Percentiles rank a stretch among this genome's conserved stretches.
These are phyloP conservation scores for Drosophila parthenogenetica DNA, from an alignment of 2,888 invertebrate genomes.

Conservation along the genomic window DNA sequence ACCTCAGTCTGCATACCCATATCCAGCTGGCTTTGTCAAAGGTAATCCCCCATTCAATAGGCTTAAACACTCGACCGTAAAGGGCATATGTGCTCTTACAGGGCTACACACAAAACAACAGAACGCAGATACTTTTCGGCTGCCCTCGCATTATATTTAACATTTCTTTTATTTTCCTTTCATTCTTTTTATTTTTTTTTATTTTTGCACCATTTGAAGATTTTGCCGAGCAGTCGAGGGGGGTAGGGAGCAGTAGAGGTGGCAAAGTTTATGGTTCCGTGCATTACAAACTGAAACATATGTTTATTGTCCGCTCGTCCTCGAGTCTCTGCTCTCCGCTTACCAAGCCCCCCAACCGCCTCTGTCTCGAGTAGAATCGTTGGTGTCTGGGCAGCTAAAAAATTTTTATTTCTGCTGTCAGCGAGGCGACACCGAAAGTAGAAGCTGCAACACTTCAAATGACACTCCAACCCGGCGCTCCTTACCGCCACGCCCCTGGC, in stretches of 20 bases:
- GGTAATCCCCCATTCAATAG: constrained; percentile 32
- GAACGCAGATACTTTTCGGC: constrained; percentile 67
- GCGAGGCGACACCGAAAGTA: constrained; percentile 62
- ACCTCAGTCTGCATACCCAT: not conserved
- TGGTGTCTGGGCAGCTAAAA: constrained; percentile 52
- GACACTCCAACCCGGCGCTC: constrained; percentile 33
- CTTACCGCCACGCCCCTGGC: not conserved
- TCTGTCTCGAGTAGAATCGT: too few species aligned
- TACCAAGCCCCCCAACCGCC: too few species aligned
- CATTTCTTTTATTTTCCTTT: constrained; percentile 36
- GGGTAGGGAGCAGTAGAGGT: not conserved
- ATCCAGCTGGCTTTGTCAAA: constrained; percentile 23
- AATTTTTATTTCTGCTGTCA: constrained; percentile 72
- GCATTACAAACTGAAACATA: constrained; percentile 81
- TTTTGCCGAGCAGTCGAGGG: constrained; percentile 18
- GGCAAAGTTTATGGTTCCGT: constrained; percentile 71
- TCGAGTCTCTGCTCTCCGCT: constrained; percentile 9
- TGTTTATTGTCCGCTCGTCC: constrained; percentile 74
- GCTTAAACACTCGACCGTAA: constrained; percentile 16
- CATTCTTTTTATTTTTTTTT: constrained; percentile 21
- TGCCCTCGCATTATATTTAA: constrained; percentile 56
- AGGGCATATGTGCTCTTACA: constrained; percentile 64
- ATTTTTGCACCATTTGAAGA: constrained; percentile 58
- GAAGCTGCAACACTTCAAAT: constrained; percentile 74
- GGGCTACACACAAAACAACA: constrained; percentile 35